These are phyloP conservation scores for Lutraria rhynchaena DNA, from an alignment of 1,140 invertebrate genomes.

Conservation along the genomic window DNA sequence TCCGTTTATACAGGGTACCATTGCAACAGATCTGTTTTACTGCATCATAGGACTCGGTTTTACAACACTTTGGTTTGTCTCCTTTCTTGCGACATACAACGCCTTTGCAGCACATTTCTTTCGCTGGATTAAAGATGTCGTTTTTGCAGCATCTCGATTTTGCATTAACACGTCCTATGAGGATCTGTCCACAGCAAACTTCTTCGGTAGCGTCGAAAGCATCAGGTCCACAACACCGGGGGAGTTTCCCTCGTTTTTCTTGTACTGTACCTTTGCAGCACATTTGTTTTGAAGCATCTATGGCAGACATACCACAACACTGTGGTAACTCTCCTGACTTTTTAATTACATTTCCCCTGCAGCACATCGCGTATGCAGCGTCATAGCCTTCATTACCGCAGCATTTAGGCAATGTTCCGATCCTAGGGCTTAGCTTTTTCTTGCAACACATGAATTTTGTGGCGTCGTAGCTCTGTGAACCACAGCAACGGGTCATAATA, in stretches of 20 bases:
- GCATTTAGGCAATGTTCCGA: slow-evolving; percentile 48
- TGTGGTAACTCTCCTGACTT: slow-evolving; percentile 50
- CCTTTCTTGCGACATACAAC: slow-evolving; percentile 33
- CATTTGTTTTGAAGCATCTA: slow-evolving; percentile 36
- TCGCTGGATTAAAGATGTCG: slow-evolving; percentile 41
- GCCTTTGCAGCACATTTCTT: slow-evolving; percentile 53
- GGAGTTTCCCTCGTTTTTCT: slow-evolving; percentile 42
- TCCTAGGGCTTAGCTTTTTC: slow-evolving; percentile 6
- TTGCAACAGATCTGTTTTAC: slow-evolving; percentile 50
- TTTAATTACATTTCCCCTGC: slow-evolving; percentile 23
- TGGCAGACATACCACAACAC: slow-evolving; percentile 42
- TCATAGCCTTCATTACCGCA: slow-evolving; percentile 40
- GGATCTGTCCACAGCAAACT: slow-evolving; percentile 39
- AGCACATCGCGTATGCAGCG: slow-evolving; percentile 45
- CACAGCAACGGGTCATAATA: slow-evolving; percentile 47
- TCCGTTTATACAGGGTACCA: slow-evolving; percentile 12
- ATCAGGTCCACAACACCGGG: slow-evolving; percentile 39
- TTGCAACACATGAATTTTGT: slow-evolving; percentile 47
- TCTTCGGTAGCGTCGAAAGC: slow-evolving; percentile 35
- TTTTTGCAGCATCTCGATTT: slow-evolving; percentile 46
- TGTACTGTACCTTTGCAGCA: slow-evolving; percentile 41
- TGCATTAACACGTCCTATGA: slow-evolving; percentile 18
- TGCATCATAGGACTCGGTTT: slow-evolving; percentile 30
- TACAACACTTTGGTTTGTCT: slow-evolving; percentile 48
- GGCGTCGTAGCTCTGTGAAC: slow-evolving; percentile 25